Percentiles rank a stretch among this genome's conserved stretches.
Conservation (phyloP, 2,888 invertebrate species). For the Tipula unca region DNA sequence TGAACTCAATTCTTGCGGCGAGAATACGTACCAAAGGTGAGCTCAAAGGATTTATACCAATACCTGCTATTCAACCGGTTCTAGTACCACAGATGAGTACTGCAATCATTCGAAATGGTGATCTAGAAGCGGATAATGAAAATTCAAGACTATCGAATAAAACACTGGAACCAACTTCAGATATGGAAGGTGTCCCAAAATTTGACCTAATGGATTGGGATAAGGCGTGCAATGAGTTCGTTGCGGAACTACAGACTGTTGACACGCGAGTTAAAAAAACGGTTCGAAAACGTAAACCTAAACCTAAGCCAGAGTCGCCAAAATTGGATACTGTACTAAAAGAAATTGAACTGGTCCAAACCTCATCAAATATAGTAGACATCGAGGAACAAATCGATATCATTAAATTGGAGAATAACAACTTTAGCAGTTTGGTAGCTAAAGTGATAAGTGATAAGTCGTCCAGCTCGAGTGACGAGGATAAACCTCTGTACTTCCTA, state of each 20-base stretch:
- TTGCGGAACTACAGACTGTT: constrained; percentile 61
- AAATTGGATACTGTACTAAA: constrained; percentile 21
- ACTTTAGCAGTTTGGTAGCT: not conserved
- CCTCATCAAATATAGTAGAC: not conserved
- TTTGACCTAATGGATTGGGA: constrained; percentile 45
- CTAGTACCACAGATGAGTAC: constrained; percentile 22
- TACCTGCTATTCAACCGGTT: constrained; percentile 36
- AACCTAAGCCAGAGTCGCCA: constrained; percentile 34
- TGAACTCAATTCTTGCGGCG: constrained; percentile 56
- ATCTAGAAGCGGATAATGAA: constrained; percentile 19
- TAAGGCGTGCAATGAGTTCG: constrained; percentile 66
- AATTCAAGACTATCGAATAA: not conserved
- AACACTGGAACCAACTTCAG: constrained; percentile 18
- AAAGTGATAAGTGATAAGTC: not conserved
- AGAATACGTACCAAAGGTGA: constrained; percentile 82
- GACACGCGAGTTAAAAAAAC: constrained; percentile 47
- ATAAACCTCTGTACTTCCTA: constrained; percentile 32
- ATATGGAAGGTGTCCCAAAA: constrained; percentile 25
- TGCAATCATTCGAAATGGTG: constrained; percentile 26
- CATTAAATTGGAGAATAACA: not conserved
- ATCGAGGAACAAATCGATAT: not conserved
- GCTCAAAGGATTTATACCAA: constrained; percentile 51
- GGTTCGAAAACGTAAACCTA: constrained; percentile 38
- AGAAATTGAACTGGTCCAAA: constrained; percentile 35
- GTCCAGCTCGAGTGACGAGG: constrained; percentile 28